Percentiles rank a stretch among this genome's conserved stretches.
phyloP scores from a whole-genome alignment of 2,113 vertebrate species.

The Oncorhynchus masou region DNA sequence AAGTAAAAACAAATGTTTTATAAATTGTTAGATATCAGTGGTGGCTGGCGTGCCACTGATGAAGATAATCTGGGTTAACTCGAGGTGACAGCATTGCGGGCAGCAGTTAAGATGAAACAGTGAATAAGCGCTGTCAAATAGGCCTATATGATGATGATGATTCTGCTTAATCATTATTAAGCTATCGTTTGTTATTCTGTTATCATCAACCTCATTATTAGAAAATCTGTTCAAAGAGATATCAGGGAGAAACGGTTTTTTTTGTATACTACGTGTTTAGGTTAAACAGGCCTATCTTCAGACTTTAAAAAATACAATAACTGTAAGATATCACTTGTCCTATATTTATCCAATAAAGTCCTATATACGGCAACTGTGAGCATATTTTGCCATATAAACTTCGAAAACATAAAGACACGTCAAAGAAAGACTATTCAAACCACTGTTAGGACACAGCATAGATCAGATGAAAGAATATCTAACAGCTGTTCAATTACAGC shows the following conservation, averaged over 20 bases:
- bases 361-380: slow-evolving; percentile 2
- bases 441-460: slow-evolving; percentile 65
- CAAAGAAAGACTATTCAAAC: slow-evolving; percentile 28
- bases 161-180: not conserved
- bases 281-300: not conserved
- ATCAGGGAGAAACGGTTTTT: not conserved
- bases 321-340: not conserved
- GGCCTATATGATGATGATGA: not conserved
- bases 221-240: not conserved
- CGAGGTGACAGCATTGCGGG: not conserved
- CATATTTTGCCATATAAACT: not conserved
- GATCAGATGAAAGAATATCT: slow-evolving; percentile 74
- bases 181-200: not conserved
- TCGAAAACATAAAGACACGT: too few species aligned
- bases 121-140: not conserved
- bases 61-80: not conserved
- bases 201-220: not conserved
- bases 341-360: not conserved
- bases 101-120: not conserved
- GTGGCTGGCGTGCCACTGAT: not conserved
- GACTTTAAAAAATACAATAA: not conserved
- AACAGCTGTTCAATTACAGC: slow-evolving; percentile 51
- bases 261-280: not conserved
- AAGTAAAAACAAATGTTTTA: not conserved
- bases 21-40: not conserved